Conservation (phyloP, 2,888 invertebrate genomes). For the Latrodectus elegans region DNA sequence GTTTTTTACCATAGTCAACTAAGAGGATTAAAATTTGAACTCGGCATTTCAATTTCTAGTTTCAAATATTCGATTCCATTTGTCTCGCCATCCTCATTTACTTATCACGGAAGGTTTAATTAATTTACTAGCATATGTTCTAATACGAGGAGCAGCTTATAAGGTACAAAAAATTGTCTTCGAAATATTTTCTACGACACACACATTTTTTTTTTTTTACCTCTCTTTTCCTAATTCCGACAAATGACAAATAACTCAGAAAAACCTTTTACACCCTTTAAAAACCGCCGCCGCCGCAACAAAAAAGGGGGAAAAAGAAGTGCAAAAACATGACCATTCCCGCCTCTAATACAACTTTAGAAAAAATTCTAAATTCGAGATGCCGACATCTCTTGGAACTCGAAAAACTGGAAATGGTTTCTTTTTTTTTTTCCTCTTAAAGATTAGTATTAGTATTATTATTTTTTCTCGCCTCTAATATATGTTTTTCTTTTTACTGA, state of each 20-base stretch:
- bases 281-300: constrained; percentile 24
- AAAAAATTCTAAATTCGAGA: constrained; percentile 29
- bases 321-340: constrained; percentile 64
- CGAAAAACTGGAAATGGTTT: constrained; percentile 59
- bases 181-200: too few species aligned
- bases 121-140: too few species aligned
- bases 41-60: too few species aligned
- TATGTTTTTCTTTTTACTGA: constrained; percentile 9
- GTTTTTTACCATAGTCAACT: too few species aligned
- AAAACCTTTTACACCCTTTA: constrained; percentile 40
- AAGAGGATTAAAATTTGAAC: too few species aligned
- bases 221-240: constrained; percentile 19
- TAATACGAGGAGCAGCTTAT: too few species aligned
- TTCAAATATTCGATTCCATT: too few species aligned
- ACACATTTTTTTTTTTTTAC: too few species aligned
- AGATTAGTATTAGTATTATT: not conserved
- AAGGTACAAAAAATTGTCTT: too few species aligned
- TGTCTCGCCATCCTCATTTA: too few species aligned
- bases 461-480: not conserved
- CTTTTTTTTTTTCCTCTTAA: not conserved
- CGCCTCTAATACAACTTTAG: constrained; percentile 27
- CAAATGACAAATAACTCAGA: constrained; percentile 57
- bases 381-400: constrained; percentile 60
- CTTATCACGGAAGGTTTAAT: too few species aligned
- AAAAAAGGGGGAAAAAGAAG: constrained; percentile 39